These are phyloP conservation scores for Corticium candelabrum DNA, from an alignment of 37 sponge, comb jelly and placozoan species.

Conservation along the genomic window DNA sequence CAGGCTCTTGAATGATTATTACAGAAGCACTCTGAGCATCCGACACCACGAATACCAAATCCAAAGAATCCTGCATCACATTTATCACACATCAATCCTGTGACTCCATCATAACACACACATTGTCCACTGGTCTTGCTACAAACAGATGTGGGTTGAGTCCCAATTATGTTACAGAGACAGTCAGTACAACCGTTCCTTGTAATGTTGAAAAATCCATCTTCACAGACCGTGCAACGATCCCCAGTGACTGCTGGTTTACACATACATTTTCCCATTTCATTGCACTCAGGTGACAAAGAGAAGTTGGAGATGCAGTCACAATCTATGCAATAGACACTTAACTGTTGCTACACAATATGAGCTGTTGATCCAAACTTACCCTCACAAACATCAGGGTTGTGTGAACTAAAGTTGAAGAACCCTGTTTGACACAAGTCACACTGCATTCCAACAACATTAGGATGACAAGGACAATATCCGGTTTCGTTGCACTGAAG, in stretches of 20 bases:
- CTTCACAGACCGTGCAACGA: background rate
- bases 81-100: background rate
- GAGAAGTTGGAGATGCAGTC: conserved; percentile 11
- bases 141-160: background rate
- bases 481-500: background rate
- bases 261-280: conserved; percentile 16
- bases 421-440: background rate
- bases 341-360: too few relatives aligned
- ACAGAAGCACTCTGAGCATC: background rate
- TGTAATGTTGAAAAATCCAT: background rate
- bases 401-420: background rate
- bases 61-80: background rate
- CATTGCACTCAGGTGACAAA: conserved; percentile 12
- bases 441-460: background rate
- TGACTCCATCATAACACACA: background rate
- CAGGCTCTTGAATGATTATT: background rate
- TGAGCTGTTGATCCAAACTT: too few relatives aligned
- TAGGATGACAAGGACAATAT: background rate
- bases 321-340: conserved; percentile 20
- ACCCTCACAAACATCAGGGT: too few relatives aligned
- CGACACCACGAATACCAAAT: too few relatives aligned
- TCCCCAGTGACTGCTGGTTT: conserved; percentile 9
- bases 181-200: background rate
- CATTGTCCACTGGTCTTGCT: background rate
- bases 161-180: background rate